Evolutionary conservation across 2,113 vertebrate species (phyloP).

Genomic region (Macrotus californicus): DNA sequence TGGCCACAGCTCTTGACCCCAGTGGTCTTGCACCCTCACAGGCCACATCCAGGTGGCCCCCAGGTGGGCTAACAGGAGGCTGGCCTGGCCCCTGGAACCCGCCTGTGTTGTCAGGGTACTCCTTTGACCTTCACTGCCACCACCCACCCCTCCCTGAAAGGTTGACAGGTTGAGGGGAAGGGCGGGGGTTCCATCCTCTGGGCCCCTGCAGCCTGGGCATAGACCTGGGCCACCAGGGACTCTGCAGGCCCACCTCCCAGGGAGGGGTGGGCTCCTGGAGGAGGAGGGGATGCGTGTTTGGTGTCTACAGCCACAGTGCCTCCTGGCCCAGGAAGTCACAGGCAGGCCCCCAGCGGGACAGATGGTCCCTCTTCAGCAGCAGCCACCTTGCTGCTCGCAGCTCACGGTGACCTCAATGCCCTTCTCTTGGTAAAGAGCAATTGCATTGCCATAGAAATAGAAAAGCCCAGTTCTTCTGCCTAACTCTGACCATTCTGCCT

Average conservation of each 20-base stretch:
- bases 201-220: rapidly evolving
- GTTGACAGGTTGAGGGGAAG: no score
- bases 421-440: neutral
- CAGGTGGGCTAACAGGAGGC: neutral
- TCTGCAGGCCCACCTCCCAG: neutral
- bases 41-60: neutral
- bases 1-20: neutral
- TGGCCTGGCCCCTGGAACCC: neutral
- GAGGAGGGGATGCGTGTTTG: neutral
- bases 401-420: neutral
- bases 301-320: rapidly evolving
- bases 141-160: neutral
- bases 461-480: neutral
- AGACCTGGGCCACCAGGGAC: neutral
- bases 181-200: neutral
- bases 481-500: neutral
- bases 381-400: no score
- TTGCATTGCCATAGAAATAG: neutral
- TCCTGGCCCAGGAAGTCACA: rapidly evolving
- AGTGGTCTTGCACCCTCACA: neutral
- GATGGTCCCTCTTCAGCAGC: neutral
- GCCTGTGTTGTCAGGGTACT: rapidly evolving
- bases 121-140: neutral
- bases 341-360: neutral
- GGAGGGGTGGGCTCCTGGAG: neutral